Evolutionary conservation across 2,113 vertebrate species (phyloP).

Genomic region (Chloropsis cyanopogon): DNA sequence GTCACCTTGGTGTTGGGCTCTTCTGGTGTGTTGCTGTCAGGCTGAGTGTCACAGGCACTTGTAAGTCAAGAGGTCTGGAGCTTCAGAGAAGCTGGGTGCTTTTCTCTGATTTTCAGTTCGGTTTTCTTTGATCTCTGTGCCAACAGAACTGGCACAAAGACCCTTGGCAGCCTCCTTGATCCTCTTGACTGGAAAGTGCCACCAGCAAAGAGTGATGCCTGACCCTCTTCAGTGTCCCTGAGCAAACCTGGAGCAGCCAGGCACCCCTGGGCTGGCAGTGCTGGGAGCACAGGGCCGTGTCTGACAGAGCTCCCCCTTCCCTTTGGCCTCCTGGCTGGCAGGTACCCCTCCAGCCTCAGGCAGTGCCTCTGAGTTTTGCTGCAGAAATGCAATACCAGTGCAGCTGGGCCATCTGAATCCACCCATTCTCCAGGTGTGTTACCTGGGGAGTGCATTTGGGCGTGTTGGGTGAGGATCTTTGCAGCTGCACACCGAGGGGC

Average conservation of each 20-base stretch:
- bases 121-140: slow-evolving; percentile 24
- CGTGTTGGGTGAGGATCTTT: fast-evolving
- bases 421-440: not conserved
- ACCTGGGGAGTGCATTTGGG: not conserved
- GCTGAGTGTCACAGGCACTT: not conserved
- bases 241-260: not conserved
- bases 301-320: not conserved
- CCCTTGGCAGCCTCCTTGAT: slow-evolving; percentile 1
- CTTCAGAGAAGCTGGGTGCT: not conserved
- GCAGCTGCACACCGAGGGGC: fast-evolving
- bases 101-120: not conserved
- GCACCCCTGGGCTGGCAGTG: not conserved
- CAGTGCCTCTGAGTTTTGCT: not conserved
- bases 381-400: not conserved
- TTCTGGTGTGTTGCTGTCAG: not conserved
- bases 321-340: not conserved
- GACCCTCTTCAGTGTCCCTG: not conserved
- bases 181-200: slow-evolving; percentile 21
- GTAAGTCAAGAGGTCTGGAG: not conserved
- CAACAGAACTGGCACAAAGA: slow-evolving; percentile 7
- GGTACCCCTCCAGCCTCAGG: not conserved
- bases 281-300: not conserved
- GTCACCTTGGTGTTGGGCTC: not conserved
- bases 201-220: not conserved
- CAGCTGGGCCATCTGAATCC: not conserved